These are phyloP conservation scores for Steromphala cineraria DNA, from an alignment of 2,888 invertebrate species.

Conservation along the genomic window DNA sequence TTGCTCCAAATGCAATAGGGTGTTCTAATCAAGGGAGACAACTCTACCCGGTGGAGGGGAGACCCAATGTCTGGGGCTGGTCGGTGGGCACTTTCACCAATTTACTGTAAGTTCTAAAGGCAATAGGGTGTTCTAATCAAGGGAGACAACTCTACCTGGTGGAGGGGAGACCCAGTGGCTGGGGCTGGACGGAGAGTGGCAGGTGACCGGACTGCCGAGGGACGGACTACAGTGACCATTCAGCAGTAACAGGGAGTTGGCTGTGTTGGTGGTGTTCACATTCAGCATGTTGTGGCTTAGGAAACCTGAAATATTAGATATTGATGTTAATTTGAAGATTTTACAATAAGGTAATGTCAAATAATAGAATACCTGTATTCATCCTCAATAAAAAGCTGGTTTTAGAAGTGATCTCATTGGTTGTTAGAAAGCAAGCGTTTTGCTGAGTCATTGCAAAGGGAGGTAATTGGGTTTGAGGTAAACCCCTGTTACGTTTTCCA, in stretches of 20 bases:
- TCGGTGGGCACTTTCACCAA: constrained; percentile 32
- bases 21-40: background rate
- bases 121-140: background rate
- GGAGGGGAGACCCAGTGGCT: constrained; percentile 55
- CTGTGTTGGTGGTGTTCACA: constrained; percentile 48
- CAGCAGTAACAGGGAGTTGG: constrained; percentile 54
- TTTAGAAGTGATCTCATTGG: no score
- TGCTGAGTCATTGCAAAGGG: no score
- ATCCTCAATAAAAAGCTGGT: no score
- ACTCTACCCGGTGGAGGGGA: constrained; percentile 48
- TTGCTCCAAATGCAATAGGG: background rate
- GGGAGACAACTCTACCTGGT: constrained; percentile 39
- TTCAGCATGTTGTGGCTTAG: constrained; percentile 56
- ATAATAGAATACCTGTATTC: no score
- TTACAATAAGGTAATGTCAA: no score
- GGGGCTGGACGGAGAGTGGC: constrained; percentile 47
- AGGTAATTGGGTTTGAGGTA: no score
- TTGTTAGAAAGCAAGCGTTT: no score
- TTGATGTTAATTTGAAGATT: no score
- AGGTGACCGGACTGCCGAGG: constrained; percentile 41
- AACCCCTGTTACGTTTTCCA: no score
- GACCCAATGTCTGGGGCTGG: constrained; percentile 56
- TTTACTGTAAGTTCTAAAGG: background rate
- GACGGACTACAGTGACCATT: constrained; percentile 61
- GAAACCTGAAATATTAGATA: constrained; percentile 42